Base-by-base conservation (phyloP, 2,113 vertebrate species). In the Dunckerocampus dactyliophorus region DNA sequence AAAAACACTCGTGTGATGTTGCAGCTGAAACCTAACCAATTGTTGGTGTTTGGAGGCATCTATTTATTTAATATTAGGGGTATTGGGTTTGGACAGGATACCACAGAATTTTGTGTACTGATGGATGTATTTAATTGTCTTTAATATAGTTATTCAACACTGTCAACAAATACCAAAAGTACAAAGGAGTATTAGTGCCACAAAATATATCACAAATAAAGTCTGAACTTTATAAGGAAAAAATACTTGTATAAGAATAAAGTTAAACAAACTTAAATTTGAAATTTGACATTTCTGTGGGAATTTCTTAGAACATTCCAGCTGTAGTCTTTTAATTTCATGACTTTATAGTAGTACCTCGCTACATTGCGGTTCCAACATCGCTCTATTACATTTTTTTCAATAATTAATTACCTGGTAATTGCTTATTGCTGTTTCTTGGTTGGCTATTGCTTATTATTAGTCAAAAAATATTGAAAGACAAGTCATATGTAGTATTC, bases 131-230 rank as follows among this genome's bases (percentile, higher is more conserved):
- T 70, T 17, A 53, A 47, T 61, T 45, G 58, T 57, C 19, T 31
- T 67, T 22, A 21, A 56, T 54, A 9, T 52, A 50, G 73, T 49
- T n/a, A 3, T 22, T 69, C 31, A 71, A 71, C 76, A 68, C 57
- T 46, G 20, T 63, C 1, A 64, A 63, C 57, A 67, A 79, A 71
- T 73, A 61, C 73, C 80, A 83, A 82, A 55, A 42, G 34, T 39
- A 20, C 12, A 28, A 19, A 43, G 14, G 54, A 9, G 8, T 56
- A 37, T 55, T 34, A 54, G 17, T 1, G 52, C 28, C 28, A 54
- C 16, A 31, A 9, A n/a, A 31, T 10, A 11, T 19, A n/a, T n/a
- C n/a, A n/a, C n/a, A n/a, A n/a, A n/a, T n/a, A 53, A 31, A 8
- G 14, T 12, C 37, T 3, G 9, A 2, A 39, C 9, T 39, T 9